These are phyloP conservation scores for Apodemia mormo DNA, from an alignment of 2,888 invertebrate species.

Conservation along the genomic window DNA sequence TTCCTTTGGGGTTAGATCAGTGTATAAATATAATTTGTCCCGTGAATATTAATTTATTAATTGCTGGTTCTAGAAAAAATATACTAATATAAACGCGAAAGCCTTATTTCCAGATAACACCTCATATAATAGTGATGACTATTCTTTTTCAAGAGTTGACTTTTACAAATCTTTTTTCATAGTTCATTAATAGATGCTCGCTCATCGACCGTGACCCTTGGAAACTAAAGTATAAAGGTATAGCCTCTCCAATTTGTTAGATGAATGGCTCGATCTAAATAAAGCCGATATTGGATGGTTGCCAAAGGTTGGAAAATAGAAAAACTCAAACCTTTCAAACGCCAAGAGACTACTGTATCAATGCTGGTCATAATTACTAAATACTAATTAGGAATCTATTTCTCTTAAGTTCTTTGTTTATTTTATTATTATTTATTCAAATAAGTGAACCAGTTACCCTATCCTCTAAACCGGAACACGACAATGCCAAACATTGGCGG, in stretches of 20 bases:
- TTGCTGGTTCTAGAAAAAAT: no score
- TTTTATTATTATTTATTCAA: no score
- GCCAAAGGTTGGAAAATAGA: slow-evolving; percentile 3
- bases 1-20: no score
- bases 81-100: neutral
- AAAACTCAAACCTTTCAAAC: slow-evolving; percentile 1
- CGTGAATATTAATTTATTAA: no score
- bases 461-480: no score
- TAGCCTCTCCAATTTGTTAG: slow-evolving; percentile 14
- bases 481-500: no score
- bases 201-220: slow-evolving; percentile 5
- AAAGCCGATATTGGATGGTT: slow-evolving; percentile 9
- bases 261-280: slow-evolving; percentile 12
- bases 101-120: neutral
- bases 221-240: slow-evolving; percentile 1
- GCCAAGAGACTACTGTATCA: neutral
- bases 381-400: neutral
- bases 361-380: slow-evolving; percentile 6
- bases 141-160: neutral
- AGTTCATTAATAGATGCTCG: slow-evolving; percentile 9
- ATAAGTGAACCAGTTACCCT: no score
- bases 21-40: no score
- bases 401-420: no score
- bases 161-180: neutral
- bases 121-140: neutral